Evolutionary conservation across 1,140 invertebrate species (phyloP).

Genomic region (Zaprionus tsacasi): DNA sequence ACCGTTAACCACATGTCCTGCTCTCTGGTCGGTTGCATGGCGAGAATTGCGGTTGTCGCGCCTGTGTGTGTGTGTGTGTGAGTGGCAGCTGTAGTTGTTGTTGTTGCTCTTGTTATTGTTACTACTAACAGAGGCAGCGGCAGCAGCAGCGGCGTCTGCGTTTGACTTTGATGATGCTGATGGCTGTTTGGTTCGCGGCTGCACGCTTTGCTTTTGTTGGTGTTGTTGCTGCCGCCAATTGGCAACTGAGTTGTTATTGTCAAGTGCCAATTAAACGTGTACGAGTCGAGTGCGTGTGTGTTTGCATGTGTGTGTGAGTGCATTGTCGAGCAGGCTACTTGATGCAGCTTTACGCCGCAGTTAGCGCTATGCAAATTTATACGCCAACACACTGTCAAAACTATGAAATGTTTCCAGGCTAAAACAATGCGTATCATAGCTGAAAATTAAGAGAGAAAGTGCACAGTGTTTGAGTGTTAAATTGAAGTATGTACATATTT

Average conservation of each 20-base stretch:
- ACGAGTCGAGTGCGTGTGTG: neutral
- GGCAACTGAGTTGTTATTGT: conserved; percentile 24
- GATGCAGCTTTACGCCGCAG: neutral
- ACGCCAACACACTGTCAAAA: neutral
- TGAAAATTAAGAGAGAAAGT: neutral
- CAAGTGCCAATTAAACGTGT: conserved; percentile 25
- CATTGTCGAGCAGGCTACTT: conserved; percentile 4
- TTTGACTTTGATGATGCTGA: conserved; percentile 52
- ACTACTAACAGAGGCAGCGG: no score
- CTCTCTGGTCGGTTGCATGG: conserved; percentile 37
- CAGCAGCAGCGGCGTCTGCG: conserved; percentile 17
- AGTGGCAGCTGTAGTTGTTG: neutral
- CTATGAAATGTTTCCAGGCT: neutral
- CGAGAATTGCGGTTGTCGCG: conserved; percentile 46
- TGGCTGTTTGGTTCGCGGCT: conserved; percentile 42
- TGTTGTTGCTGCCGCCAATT: conserved; percentile 21
- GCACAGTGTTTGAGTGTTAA: neutral
- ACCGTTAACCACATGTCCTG: conserved; percentile 41
- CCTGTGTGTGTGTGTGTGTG: neutral
- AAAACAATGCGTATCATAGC: neutral
- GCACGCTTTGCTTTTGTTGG: conserved; percentile 4
- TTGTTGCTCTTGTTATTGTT: conserved; percentile 1
- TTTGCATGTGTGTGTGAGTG: neutral
- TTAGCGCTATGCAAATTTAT: conserved; percentile 1
- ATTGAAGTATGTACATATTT: neutral